Evolutionary conservation across 1,140 invertebrate species (phyloP).

Genomic region (Drosophila ercepeae): DNA sequence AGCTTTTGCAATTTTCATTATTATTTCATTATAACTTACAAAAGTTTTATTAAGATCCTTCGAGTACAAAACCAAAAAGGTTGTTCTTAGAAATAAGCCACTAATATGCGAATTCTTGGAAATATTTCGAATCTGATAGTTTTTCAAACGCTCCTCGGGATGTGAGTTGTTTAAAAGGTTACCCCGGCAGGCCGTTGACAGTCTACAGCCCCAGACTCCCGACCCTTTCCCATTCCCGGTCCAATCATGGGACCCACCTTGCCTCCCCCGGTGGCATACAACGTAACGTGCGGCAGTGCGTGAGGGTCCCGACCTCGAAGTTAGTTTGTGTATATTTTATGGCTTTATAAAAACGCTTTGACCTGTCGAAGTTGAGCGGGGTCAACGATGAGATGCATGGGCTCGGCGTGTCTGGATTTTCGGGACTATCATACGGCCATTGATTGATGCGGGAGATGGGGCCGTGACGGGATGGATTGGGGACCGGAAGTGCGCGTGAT

Average conservation of each 20-base stretch:
- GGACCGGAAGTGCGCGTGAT: not conserved
- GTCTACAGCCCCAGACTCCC: conserved; percentile 44
- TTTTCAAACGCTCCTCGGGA: conserved; percentile 22
- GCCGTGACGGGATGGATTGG: conserved; percentile 2
- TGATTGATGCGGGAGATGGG: conserved; percentile 55
- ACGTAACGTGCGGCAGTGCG: conserved; percentile 39
- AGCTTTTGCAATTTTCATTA: not conserved
- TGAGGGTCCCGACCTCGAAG: conserved; percentile 29
- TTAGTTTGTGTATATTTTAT: conserved; percentile 72
- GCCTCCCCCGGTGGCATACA: conserved; percentile 13
- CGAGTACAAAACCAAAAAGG: no score
- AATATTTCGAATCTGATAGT: no score
- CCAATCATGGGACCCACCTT: not conserved
- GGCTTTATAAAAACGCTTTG: conserved; percentile 71
- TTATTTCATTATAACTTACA: no score
- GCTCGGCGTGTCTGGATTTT: conserved; percentile 49
- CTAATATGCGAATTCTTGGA: no score
- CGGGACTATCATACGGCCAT: conserved; percentile 61
- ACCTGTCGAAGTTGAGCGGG: conserved; percentile 57
- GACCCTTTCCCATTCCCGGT: not conserved
- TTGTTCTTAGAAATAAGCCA: no score
- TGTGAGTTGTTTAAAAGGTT: conserved; percentile 57
- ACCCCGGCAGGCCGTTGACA: conserved; percentile 63
- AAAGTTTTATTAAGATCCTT: not conserved
- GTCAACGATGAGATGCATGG: conserved; percentile 53